Conservation (phyloP, 2,797 vertebrate species). For the Lophius americanus region DNA sequence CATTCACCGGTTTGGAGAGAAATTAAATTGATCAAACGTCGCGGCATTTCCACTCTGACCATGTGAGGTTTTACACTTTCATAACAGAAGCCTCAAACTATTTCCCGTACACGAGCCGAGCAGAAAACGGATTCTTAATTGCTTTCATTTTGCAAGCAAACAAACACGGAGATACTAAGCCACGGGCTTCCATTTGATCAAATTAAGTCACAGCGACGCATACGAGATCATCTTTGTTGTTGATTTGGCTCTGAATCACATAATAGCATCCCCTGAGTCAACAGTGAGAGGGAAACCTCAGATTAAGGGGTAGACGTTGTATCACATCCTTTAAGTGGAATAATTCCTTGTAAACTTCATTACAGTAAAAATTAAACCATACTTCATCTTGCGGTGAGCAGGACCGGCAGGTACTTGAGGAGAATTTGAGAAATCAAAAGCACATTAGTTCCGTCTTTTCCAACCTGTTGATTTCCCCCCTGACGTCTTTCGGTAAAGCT, state of each 20-base stretch:
- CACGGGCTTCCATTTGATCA: conserved; percentile 21
- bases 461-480: background rate
- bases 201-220: conserved; percentile 12
- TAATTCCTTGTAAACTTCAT: conserved; percentile 33
- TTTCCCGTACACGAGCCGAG: background rate
- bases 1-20: background rate
- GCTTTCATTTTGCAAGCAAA: conserved; percentile 31
- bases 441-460: background rate
- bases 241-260: conserved; percentile 26
- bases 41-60: background rate
- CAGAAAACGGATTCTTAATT: conserved; percentile 19
- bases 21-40: background rate
- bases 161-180: conserved; percentile 15
- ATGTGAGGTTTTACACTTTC: background rate
- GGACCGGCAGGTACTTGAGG: background rate
- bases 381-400: conserved; percentile 25
- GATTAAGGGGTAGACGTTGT: conserved; percentile 18
- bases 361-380: conserved; percentile 36
- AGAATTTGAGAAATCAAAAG: conserved; percentile 5
- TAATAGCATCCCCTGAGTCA: conserved; percentile 35
- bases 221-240: conserved; percentile 10
- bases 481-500: background rate
- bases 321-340: conserved; percentile 11
- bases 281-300: conserved; percentile 10
- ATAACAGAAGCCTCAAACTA: conserved; percentile 6